phyloP scores from a whole-genome alignment of 1,140 invertebrate genomes.

The Pseudachorutes palmiensis region DNA sequence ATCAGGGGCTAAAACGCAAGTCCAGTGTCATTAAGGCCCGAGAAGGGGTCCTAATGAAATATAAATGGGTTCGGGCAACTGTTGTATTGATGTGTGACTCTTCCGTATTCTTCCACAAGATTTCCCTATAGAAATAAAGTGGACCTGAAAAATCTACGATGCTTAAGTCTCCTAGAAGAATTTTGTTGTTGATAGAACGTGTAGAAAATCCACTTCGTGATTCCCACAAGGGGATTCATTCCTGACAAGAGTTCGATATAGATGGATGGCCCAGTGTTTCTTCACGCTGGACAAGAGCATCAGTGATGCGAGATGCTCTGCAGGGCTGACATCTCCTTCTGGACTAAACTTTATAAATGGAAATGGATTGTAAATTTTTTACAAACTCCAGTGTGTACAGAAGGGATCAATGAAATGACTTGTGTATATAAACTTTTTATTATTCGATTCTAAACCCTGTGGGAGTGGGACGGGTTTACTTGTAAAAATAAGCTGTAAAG shows the following conservation, averaged over 20 bases:
- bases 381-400: neutral
- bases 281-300: neutral
- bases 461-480: neutral
- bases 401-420: neutral
- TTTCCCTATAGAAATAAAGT: neutral
- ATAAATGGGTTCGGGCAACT: neutral
- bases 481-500: neutral
- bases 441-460: neutral
- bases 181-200: neutral
- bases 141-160: neutral
- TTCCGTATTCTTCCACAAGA: neutral
- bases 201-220: no score
- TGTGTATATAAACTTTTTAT: neutral
- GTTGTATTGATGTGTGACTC: neutral
- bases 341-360: neutral
- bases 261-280: neutral
- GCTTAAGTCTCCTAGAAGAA: neutral
- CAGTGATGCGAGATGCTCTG: no score
- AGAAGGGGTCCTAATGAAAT: no score
- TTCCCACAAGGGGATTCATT: neutral
- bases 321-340: neutral
- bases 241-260: neutral
- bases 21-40: no score
- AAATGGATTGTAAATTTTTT: neutral
- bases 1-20: no score